These are phyloP conservation scores for Lysandra coridon DNA, from an alignment of 2,888 invertebrate species.

Conservation along the genomic window DNA sequence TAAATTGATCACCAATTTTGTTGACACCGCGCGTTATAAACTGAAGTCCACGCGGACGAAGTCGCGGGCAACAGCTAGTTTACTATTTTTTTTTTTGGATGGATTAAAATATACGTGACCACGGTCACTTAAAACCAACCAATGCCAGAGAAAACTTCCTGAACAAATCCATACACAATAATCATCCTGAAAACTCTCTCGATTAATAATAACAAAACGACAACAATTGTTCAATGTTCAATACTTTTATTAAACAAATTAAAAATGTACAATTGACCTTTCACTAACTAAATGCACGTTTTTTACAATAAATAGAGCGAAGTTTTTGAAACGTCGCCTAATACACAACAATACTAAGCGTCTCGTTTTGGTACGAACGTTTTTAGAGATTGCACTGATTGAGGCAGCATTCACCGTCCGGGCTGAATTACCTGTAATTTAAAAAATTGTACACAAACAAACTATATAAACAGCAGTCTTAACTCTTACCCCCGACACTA, in stretches of 20 bases:
- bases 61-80: no score
- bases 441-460: no score
- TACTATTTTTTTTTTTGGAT: no score
- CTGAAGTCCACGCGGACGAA: no score
- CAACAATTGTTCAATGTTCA: not conserved
- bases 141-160: no score
- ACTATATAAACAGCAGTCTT: no score
- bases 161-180: no score
- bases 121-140: no score
- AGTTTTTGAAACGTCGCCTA: not conserved
- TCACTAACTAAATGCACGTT: slow-evolving; percentile 14
- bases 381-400: slow-evolving; percentile 18
- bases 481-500: no score
- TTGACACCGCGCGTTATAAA: no score
- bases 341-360: slow-evolving; percentile 25
- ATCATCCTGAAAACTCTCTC: not conserved
- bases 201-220: not conserved
- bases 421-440: not conserved
- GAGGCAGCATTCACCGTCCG: not conserved
- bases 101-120: no score
- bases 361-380: slow-evolving; percentile 18
- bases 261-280: slow-evolving; percentile 11
- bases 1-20: no score
- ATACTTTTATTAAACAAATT: slow-evolving; percentile 21
- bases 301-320: slow-evolving; percentile 21